Evolutionary conservation across 2,888 invertebrate genomes (phyloP).

Genomic region (Osmoderma eremita): DNA sequence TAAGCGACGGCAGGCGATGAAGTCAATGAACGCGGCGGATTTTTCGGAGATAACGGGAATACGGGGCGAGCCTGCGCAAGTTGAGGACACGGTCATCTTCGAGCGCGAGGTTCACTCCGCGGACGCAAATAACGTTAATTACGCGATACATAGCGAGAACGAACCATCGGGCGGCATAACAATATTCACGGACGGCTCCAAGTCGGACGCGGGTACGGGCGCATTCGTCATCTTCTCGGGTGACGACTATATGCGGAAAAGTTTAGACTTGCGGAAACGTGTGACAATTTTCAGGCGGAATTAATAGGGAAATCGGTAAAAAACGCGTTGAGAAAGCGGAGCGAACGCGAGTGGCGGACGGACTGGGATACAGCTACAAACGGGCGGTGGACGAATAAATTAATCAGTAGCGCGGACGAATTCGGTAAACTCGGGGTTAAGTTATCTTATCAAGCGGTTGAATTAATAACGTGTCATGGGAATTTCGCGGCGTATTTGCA

Average conservation of each 20-base stretch:
- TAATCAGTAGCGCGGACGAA: neutral
- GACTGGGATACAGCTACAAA: neutral
- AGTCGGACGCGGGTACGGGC: no score
- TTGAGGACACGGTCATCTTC: neutral
- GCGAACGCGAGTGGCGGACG: neutral
- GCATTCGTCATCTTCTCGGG: neutral
- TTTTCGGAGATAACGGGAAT: neutral
- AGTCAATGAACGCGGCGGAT: no score
- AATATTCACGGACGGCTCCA: conserved; percentile 5
- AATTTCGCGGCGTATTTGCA: conserved; percentile 14
- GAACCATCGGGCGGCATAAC: neutral
- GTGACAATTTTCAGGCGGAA: neutral
- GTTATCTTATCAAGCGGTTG: conserved; percentile 10
- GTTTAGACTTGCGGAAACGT: neutral
- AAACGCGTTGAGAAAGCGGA: neutral
- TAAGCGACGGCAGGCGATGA: neutral
- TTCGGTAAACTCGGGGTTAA: neutral
- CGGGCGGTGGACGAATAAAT: neutral
- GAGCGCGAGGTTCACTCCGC: neutral
- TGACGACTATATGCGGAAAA: no score
- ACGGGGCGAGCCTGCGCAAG: neutral
- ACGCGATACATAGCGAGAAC: neutral
- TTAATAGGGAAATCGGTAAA: neutral
- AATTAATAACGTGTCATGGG: neutral
- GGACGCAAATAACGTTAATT: neutral